Base-by-base conservation (phyloP, 2,113 vertebrate genomes). In the Ceyx melanurus region DNA sequence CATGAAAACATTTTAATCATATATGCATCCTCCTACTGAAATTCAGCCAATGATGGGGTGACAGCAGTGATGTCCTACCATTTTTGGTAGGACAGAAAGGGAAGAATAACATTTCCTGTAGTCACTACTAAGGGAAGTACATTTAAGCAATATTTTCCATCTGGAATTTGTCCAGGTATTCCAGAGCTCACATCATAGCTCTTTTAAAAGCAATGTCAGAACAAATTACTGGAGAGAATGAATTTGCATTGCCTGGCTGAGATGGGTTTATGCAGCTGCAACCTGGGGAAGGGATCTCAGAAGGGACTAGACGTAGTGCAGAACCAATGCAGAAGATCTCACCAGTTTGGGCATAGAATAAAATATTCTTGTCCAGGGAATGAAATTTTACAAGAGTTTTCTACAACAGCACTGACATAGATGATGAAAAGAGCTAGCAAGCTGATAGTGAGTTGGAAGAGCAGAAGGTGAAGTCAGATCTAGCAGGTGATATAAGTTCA, bases 21-120 rank as follows among this genome's bases (percentile, higher is more conserved):
- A 22, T 53, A 70, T 26, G 6, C 46, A 76, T 58, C 51, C 58
- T 87, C 26, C 56, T 74, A 60, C 5, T 88, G 88, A 95, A 95
- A 93, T 71, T 71, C 64, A 71, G 75, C 56, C 82, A 88, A 64
- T 26, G 46, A 89, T 66, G 40, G 73, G 71, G 73, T 88, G 75
- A 82, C 67, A 89, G 77, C 51, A 92, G 35, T 3, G 2, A 79
- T 23, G 80, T 79, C 1, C 1, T 33, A 82, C 43, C 54, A 28
- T 37, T 85, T 92, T 85, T 58, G 11, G 51, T 82, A 87, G 51
- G 46, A 76, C 31, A 33, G 43, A 82, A 53, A 74, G 56, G 46
- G 40, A 93, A 92, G 56, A 91, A 77, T 76, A 90, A 73, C 43
- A 75, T 85, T 96, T 95, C 91, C 87, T 92, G 51, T 26, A 82